Conservation (phyloP, 2,888 invertebrate species). For the Andricus quercusramuli region DNA sequence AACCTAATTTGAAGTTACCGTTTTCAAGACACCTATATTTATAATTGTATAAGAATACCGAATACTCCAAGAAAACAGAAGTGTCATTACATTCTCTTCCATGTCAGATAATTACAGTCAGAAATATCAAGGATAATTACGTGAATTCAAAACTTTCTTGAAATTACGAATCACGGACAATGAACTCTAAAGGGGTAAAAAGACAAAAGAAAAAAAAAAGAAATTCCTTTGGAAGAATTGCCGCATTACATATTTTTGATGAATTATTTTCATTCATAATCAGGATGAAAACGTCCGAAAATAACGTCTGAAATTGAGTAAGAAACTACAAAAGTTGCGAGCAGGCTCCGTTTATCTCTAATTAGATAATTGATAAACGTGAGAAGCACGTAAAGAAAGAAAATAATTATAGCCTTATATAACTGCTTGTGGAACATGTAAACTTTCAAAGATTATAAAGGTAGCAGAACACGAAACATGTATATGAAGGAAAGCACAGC, state of each 20-base stretch:
- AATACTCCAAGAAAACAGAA: conserved; percentile 8
- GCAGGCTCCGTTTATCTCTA: background rate
- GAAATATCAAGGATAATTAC: conserved; percentile 25
- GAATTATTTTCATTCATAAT: no score
- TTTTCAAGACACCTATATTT: background rate
- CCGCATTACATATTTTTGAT: no score
- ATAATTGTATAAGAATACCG: conserved; percentile 16
- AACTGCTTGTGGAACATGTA: background rate
- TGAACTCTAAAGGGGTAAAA: background rate
- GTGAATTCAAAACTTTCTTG: background rate
- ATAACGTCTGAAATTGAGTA: no score
- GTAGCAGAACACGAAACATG: background rate
- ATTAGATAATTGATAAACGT: background rate
- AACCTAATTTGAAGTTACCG: background rate
- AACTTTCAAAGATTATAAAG: background rate
- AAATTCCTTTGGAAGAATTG: no score
- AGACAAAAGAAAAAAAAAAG: no score
- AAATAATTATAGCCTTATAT: background rate
- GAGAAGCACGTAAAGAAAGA: background rate
- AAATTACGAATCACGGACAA: background rate
- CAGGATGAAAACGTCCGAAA: no score
- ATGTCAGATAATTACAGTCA: conserved; percentile 2
- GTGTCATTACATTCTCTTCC: conserved; percentile 8
- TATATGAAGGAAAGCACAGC: background rate
- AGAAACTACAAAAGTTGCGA: no score